A percentile compares a stretch with the other conserved stretches of the same genome.
Evolutionary conservation across 2,797 vertebrate genomes (phyloP).

Genomic region (Kryptolebias ocellatus): DNA sequence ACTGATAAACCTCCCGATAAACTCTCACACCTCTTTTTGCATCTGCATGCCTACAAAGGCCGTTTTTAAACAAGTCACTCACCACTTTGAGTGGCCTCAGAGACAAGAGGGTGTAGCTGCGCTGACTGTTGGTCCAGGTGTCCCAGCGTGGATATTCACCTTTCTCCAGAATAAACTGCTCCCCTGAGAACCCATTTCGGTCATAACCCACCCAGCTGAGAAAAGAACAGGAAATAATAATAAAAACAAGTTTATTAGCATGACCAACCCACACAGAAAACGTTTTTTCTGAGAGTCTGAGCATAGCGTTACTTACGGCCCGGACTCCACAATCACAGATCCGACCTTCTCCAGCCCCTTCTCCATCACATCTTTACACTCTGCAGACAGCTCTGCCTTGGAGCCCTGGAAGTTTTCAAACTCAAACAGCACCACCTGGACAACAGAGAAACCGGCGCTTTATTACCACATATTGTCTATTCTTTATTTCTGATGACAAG

Average conservation of each 20-base stretch:
- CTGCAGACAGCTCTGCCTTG: conserved; percentile 83
- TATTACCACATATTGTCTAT: background rate
- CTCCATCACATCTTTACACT: conserved; percentile 87
- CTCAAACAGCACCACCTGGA: conserved; percentile 87
- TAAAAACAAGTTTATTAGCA: background rate
- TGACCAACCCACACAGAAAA: background rate
- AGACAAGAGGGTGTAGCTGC: conserved; percentile 87
- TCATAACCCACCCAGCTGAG: conserved; percentile 88
- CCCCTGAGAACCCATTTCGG: conserved; percentile 82
- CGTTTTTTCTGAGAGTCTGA: background rate
- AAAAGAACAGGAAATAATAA: background rate
- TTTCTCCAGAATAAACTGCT: conserved; percentile 93
- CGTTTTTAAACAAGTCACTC: conserved; percentile 13
- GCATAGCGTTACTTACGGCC: conserved; percentile 86
- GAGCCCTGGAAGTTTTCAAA: conserved; percentile 92
- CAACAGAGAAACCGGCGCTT: background rate
- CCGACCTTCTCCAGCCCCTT: conserved; percentile 89
- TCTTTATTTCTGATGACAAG: background rate
- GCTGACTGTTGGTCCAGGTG: conserved; percentile 92
- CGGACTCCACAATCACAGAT: conserved; percentile 89
- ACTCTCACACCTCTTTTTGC: background rate
- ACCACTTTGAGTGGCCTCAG: conserved; percentile 84
- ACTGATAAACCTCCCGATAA: too few species aligned
- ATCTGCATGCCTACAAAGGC: background rate
- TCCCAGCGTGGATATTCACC: conserved; percentile 93